These are phyloP conservation scores for Florisuga fusca DNA, from an alignment of 2,797 vertebrate species.

Conservation along the genomic window DNA sequence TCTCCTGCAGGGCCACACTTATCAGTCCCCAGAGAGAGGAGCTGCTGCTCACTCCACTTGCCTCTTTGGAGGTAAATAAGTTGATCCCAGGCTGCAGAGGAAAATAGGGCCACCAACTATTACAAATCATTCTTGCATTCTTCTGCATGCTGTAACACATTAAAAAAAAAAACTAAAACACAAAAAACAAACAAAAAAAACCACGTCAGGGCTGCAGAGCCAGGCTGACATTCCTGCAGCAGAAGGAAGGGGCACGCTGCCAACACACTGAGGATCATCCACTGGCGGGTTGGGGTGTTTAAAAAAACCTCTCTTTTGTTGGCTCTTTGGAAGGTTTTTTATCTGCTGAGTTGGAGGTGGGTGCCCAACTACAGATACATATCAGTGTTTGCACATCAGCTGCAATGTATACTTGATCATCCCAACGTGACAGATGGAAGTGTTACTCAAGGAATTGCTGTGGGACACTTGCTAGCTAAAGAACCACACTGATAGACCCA, in stretches of 20 bases:
- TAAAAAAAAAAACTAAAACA: background rate
- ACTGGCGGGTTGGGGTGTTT: background rate
- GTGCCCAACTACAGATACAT: background rate
- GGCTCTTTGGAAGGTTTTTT: background rate
- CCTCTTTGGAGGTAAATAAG: background rate
- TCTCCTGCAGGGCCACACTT: background rate
- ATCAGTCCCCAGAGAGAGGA: background rate
- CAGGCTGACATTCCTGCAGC: background rate
- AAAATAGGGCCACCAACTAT: background rate
- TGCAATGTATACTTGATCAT: background rate
- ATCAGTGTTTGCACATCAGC: background rate
- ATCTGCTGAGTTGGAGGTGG: slow-evolving; percentile 7
- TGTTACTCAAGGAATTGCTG: background rate
- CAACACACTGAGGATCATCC: background rate
- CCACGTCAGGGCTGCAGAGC: background rate
- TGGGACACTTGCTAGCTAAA: background rate
- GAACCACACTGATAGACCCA: background rate
- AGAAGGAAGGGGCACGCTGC: slow-evolving; percentile 5
- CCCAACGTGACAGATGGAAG: background rate
- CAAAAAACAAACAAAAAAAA: background rate
- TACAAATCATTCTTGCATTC: background rate
- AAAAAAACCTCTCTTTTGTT: background rate
- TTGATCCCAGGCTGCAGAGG: background rate
- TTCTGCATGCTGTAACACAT: background rate
- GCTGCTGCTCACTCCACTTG: background rate